phyloP scores from a whole-genome alignment of 2,113 vertebrate genomes.

The Petromus typicus region DNA sequence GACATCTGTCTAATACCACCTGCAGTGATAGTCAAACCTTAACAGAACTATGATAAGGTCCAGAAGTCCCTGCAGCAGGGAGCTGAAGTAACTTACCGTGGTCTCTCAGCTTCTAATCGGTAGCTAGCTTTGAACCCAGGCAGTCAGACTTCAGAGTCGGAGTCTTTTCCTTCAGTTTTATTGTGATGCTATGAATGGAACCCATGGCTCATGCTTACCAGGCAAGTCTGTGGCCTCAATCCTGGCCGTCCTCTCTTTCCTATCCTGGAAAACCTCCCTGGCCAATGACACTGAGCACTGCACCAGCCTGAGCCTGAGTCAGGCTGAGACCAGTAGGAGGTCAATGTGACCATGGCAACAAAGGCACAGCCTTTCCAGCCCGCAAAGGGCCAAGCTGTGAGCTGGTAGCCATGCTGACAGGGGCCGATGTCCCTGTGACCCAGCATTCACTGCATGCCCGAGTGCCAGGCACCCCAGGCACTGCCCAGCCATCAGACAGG shows the following conservation, averaged over 20 bases:
- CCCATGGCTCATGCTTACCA: neutral
- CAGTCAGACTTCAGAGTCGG: neutral
- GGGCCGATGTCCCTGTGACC: neutral
- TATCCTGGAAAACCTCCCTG: conserved; percentile 8
- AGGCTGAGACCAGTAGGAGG: neutral
- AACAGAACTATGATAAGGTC: neutral
- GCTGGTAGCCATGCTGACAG: no score
- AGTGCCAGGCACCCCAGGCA: neutral
- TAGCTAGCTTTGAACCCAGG: neutral
- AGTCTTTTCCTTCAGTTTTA: neutral
- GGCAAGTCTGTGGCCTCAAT: neutral
- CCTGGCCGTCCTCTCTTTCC: neutral
- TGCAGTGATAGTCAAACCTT: neutral
- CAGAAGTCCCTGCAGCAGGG: neutral
- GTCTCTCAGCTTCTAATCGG: neutral
- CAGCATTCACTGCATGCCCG: no score
- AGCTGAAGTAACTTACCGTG: neutral
- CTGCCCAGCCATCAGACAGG: neutral
- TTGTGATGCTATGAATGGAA: neutral
- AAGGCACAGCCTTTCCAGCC: neutral
- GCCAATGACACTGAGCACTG: neutral
- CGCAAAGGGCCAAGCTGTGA: neutral
- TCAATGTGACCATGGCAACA: neutral
- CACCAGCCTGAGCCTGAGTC: neutral
- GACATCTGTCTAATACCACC: neutral